Percentiles rank a stretch among this genome's conserved stretches.
Conservation (phyloP, 2,888 invertebrate genomes). For the Rhodophaea formosa region DNA sequence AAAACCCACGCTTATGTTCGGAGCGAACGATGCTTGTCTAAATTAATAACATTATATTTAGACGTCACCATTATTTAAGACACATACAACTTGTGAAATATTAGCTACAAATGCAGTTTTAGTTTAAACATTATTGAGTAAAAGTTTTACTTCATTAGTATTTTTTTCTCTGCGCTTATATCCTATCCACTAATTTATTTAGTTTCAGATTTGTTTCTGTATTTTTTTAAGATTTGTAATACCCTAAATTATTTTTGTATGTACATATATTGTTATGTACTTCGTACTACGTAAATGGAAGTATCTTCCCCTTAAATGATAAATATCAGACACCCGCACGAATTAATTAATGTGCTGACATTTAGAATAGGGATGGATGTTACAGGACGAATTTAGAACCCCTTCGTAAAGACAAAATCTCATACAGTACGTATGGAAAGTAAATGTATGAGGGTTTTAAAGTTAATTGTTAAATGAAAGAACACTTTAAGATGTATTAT, state of each 20-base stretch:
- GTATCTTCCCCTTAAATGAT: conserved; percentile 27
- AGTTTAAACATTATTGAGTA: neutral
- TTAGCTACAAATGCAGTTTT: neutral
- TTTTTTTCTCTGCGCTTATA: no score
- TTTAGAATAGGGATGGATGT: conserved; percentile 1
- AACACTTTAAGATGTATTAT: no score
- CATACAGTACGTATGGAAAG: neutral
- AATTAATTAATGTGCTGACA: neutral
- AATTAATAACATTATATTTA: conserved; percentile 46
- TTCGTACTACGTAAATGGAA: no score
- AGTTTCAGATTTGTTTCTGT: no score
- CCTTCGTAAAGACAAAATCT: neutral
- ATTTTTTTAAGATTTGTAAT: no score
- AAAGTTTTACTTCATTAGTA: no score
- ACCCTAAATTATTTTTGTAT: no score
- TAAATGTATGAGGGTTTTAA: neutral
- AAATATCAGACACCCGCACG: conserved; percentile 27
- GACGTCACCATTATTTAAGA: conserved; percentile 42
- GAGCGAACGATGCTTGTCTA: conserved; percentile 29
- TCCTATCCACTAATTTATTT: no score
- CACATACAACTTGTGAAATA: neutral
- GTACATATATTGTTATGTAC: no score
- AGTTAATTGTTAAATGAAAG: no score
- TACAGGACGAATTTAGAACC: neutral
- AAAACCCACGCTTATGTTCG: conserved; percentile 38